A percentile compares a stretch with the other conserved stretches of the same genome.
Conservation (phyloP, 2,888 invertebrate genomes). For the Drosophila hawaiiensis region DNA sequence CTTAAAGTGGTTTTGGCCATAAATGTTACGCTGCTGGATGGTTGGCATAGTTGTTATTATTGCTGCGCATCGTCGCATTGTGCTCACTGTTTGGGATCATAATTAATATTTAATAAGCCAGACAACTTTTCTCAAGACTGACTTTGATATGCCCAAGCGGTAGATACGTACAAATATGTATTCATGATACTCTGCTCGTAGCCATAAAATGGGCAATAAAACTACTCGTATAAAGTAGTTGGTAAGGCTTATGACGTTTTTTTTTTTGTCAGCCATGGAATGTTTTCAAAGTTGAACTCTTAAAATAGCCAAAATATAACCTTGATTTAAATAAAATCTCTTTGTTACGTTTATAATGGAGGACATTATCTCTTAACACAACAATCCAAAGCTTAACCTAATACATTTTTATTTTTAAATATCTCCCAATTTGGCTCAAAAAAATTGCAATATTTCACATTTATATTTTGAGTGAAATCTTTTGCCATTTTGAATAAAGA, state of each 20-base stretch:
- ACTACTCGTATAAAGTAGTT: constrained; percentile 14
- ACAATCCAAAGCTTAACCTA: not conserved
- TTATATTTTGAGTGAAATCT: not conserved
- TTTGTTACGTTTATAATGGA: not conserved
- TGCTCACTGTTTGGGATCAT: constrained; percentile 48
- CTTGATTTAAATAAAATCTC: not conserved
- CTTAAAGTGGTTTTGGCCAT: constrained; percentile 74
- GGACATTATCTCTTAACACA: not conserved
- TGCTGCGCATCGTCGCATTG: constrained; percentile 37
- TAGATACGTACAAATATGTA: not conserved
- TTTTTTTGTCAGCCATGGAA: not conserved
- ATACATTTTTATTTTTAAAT: not conserved
- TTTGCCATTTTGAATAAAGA: not conserved
- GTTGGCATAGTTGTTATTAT: constrained; percentile 38
- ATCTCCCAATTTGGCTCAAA: not conserved
- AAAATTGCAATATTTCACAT: not conserved
- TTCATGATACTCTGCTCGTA: constrained; percentile 7
- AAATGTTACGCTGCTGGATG: constrained; percentile 50
- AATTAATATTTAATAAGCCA: constrained; percentile 81
- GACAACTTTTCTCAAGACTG: constrained; percentile 42
- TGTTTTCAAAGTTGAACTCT: not conserved
- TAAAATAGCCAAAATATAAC: not conserved
- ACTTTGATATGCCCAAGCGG: constrained; percentile 42
- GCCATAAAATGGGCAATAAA: constrained; percentile 13
- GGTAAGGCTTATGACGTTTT: not conserved